A percentile compares a stretch with the other conserved stretches of the same genome.
phyloP scores from a whole-genome alignment of 1,140 invertebrate genomes.

The Drosophila fuyamai region DNA sequence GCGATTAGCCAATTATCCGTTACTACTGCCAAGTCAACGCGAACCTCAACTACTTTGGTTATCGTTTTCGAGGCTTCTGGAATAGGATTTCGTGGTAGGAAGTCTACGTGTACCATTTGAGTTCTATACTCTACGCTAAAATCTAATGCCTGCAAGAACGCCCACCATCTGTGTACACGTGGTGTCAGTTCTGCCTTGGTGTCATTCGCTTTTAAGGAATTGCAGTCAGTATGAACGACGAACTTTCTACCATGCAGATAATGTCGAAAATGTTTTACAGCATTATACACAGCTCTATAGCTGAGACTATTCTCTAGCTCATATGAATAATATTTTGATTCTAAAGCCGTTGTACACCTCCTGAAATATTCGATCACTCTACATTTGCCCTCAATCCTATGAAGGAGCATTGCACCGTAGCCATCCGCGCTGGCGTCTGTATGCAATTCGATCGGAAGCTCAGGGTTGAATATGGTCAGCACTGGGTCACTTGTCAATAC shows the following conservation, averaged over 20 bases:
- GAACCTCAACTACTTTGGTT: too few species aligned
- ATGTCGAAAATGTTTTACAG: slow-evolving; percentile 5
- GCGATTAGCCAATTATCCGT: too few species aligned
- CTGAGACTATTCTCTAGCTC: too few species aligned
- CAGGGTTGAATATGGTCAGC: not conserved
- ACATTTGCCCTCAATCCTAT: too few species aligned
- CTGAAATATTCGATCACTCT: too few species aligned
- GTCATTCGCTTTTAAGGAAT: slow-evolving; percentile 8
- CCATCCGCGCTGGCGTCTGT: slow-evolving; percentile 6
- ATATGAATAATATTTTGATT: too few species aligned
- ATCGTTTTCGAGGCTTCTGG: too few species aligned
- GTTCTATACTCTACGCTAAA: slow-evolving; percentile 6
- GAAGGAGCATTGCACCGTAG: too few species aligned
- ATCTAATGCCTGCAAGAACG: slow-evolving; percentile 8
- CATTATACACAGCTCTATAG: too few species aligned
- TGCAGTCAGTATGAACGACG: slow-evolving; percentile 9
- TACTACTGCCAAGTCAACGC: too few species aligned
- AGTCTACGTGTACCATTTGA: slow-evolving; percentile 1
- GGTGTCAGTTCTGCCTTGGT: slow-evolving; percentile 4
- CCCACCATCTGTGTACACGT: slow-evolving; percentile 18
- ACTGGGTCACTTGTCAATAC: not conserved
- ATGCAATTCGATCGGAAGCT: slow-evolving; percentile 1
- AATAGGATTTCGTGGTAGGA: too few species aligned
- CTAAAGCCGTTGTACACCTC: too few species aligned
- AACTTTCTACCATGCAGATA: slow-evolving; percentile 15